These are phyloP conservation scores for Ectemnius lituratus DNA, from an alignment of 2,888 invertebrate species.

Conservation along the genomic window DNA sequence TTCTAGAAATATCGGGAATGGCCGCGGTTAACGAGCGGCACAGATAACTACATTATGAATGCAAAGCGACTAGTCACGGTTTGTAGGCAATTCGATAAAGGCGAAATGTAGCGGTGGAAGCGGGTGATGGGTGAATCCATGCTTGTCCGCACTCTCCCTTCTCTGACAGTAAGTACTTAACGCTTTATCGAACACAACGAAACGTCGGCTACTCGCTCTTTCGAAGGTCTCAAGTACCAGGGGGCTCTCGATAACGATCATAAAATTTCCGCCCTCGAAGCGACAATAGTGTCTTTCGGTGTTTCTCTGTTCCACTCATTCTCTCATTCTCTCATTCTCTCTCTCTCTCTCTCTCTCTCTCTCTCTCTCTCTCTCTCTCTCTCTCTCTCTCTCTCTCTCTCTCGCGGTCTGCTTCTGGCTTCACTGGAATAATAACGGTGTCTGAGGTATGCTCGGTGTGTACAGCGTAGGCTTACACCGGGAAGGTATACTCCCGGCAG, in stretches of 20 bases:
- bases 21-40: slow-evolving; percentile 16
- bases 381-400: background rate
- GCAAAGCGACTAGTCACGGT: slow-evolving; percentile 16
- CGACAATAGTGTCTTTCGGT: slow-evolving; percentile 54
- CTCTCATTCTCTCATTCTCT: background rate
- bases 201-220: slow-evolving; percentile 47
- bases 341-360: slow-evolving; percentile 2
- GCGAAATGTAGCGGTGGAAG: slow-evolving; percentile 24
- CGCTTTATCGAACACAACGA: slow-evolving; percentile 46
- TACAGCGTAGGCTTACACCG: slow-evolving; percentile 35
- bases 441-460: slow-evolving; percentile 25
- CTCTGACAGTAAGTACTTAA: slow-evolving; percentile 33
- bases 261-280: slow-evolving; percentile 59
- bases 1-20: slow-evolving; percentile 6
- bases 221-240: slow-evolving; percentile 40
- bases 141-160: slow-evolving; percentile 21
- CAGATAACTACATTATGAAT: slow-evolving; percentile 30
- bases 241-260: slow-evolving; percentile 58
- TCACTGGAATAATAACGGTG: slow-evolving; percentile 58
- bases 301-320: background rate
- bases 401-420: slow-evolving; percentile 14
- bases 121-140: slow-evolving; percentile 15
- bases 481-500: slow-evolving; percentile 30
- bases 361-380: background rate
- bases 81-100: slow-evolving; percentile 28